Evolutionary conservation across 1,140 invertebrate genomes (phyloP).

Genomic region (Diorhabda elongata): DNA sequence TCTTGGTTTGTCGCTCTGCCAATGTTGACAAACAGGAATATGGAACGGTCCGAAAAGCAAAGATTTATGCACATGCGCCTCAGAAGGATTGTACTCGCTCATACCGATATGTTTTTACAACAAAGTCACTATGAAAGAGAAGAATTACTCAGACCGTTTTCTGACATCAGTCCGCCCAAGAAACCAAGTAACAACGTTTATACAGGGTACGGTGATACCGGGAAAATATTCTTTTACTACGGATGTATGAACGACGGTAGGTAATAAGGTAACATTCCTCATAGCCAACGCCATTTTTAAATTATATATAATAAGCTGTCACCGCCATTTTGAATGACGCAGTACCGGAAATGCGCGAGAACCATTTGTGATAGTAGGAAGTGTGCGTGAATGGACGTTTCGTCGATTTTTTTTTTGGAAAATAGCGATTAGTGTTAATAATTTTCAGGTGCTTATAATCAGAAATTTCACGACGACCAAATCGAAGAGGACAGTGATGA

Average conservation of each 20-base stretch:
- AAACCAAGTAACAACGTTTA: slow-evolving; percentile 35
- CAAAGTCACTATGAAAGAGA: slow-evolving; percentile 36
- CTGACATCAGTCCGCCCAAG: slow-evolving; percentile 10
- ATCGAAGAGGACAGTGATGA: slow-evolving; percentile 29
- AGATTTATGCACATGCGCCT: slow-evolving; percentile 40
- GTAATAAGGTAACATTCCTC: not conserved
- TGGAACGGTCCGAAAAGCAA: slow-evolving; percentile 30
- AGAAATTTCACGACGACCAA: slow-evolving; percentile 5
- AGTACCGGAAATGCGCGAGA: too few species aligned
- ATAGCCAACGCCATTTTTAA: not conserved
- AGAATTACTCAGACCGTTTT: slow-evolving; percentile 22
- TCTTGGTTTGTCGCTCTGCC: slow-evolving; percentile 36
- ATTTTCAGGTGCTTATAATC: slow-evolving; percentile 11
- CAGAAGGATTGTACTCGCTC: slow-evolving; percentile 35
- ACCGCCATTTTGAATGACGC: too few species aligned
- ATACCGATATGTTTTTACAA: slow-evolving; percentile 38
- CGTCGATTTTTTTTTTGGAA: not conserved
- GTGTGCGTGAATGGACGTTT: not conserved
- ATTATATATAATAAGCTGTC: not conserved
- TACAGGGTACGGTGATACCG: slow-evolving; percentile 38
- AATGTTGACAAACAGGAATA: slow-evolving; percentile 24
- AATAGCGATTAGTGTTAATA: not conserved
- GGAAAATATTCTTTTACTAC: slow-evolving; percentile 37
- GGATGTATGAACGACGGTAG: slow-evolving; percentile 39
- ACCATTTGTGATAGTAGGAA: too few species aligned